Evolutionary conservation across 1,140 invertebrate genomes (phyloP), one percentile per base, ranked within the genome.

Genomic region (Leptinotarsa undecemlineata): DNA sequence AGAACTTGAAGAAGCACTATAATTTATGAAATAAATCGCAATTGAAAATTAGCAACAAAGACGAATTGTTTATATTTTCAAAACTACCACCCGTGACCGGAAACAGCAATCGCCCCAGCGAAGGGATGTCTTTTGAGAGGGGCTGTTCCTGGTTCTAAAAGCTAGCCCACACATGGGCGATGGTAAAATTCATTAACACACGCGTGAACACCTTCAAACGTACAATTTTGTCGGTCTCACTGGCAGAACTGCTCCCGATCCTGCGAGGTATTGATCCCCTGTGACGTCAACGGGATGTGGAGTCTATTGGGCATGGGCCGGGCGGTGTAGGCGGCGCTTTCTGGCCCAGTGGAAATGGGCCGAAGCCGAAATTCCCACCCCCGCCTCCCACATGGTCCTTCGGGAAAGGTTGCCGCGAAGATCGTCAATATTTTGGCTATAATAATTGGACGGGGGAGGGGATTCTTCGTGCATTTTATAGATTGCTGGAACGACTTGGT

Each of bases 71-170:
- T 47, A 68, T 68, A 68, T n/a, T 11, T 19, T 19, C 26, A 47
- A 42, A 47, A 47, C 33, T 42, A 47, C 5, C 2, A 68, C n/a
- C 33, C 57, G 11, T 23, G 71, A 48, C 19, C 47, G 17, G 5
- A 48, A 48, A 88, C 95, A 96, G 88, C 94, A 95, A 88, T 96
- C 95, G 85, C 95, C 94, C 95, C 95, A 96, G 87, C 95, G 92
- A 80, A 96, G 91, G 86, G 94, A 95, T 86, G 95, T 96, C 90
- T 96, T 96, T 89, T 96, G 94, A 87, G 94, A 96, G 89, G 95
- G 95, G 90, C 93, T 95, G 89, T 96, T 96, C 88, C 94, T 93
- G 85, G 95, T 96, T 89, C 91, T 96, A 92, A 96, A 96, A 87
- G 91, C 93, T 92, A 95, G 90, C 88, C 93, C 93, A 90, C 92